Base-by-base conservation (phyloP, 1,140 invertebrate species). In the Apocrypta bakeri region DNA sequence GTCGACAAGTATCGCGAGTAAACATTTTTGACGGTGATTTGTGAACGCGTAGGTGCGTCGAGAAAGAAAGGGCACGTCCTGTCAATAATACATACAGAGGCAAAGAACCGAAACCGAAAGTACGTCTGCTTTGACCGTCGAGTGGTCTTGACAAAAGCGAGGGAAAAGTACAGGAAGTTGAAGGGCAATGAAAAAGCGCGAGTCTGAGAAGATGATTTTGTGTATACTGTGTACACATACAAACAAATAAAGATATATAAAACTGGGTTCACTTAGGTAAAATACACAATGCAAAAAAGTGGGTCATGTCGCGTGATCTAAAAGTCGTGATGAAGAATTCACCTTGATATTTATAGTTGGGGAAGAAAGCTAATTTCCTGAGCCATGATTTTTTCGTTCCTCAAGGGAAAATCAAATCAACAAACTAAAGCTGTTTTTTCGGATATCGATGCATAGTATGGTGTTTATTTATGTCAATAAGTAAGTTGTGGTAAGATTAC, bases 331-430 rank as follows among this genome's bases (percentile, higher is more conserved):
- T 17, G 42, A 48, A 71, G 61, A 42, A 27, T 78, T 2, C 40
- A 24, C 76, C 17, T 29, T n/a, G 63, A 37, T 42, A 40, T n/a
- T 63, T 3, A 48, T 31, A 63, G 25, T n/a, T n/a, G 25, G 25
- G 24, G 27, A 11, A 2, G 21, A 83, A 84, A 84, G 85, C 72
- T 83, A 83, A 84, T 84, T 85, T 85, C 81, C 84, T 77, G 82
- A 25, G 40, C 77, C 40, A 61, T 17, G 33, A 79, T 71, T 37
- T 71, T 79, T 79, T 29, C 24, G 14, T 14, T 27, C 29, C 25
- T 14, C 25, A 0, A 0, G 31, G 73, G 42, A 76, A 66, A 25
- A 64, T 75, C 14, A n/a, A n/a, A n/a, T n/a, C n/a, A n/a, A n/a
- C n/a, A n/a, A n/a, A 40, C 42, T 9, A 42, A 17, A 12, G 42